Percentiles rank a stretch among this genome's conserved stretches.
These are phyloP conservation scores for Ptychobarbus kaznakovi DNA, from an alignment of 2,797 vertebrate species.

Conservation along the genomic window DNA sequence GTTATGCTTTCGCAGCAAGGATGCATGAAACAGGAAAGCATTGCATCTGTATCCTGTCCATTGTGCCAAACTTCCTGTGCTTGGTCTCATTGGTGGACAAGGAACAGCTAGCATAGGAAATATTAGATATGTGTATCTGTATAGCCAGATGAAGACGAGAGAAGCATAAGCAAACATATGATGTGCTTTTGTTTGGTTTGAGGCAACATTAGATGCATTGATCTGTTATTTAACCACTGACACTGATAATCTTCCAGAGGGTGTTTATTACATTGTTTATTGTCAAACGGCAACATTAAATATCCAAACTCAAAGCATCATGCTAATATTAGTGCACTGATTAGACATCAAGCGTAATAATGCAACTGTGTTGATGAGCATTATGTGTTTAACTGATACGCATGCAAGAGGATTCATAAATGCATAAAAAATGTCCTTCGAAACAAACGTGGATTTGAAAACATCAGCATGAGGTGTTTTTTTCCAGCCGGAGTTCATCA, in stretches of 20 bases:
- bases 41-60: constrained; percentile 27
- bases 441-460: neutral
- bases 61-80: constrained; percentile 1
- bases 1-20: neutral
- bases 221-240: too few species aligned
- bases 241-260: neutral
- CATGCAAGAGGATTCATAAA: neutral
- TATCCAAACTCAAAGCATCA: neutral
- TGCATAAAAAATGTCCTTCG: neutral
- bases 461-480: neutral
- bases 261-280: neutral
- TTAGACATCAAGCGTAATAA: neutral
- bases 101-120: neutral
- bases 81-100: neutral
- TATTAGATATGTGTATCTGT: neutral
- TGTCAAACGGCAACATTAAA: neutral
- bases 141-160: neutral
- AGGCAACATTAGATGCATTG: neutral
- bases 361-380: neutral
- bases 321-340: neutral
- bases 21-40: constrained; percentile 10
- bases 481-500: neutral
- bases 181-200: neutral
- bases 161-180: neutral
- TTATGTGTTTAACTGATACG: neutral